Conservation (phyloP, 2,888 invertebrate genomes). For the Polyommatus icarus region DNA sequence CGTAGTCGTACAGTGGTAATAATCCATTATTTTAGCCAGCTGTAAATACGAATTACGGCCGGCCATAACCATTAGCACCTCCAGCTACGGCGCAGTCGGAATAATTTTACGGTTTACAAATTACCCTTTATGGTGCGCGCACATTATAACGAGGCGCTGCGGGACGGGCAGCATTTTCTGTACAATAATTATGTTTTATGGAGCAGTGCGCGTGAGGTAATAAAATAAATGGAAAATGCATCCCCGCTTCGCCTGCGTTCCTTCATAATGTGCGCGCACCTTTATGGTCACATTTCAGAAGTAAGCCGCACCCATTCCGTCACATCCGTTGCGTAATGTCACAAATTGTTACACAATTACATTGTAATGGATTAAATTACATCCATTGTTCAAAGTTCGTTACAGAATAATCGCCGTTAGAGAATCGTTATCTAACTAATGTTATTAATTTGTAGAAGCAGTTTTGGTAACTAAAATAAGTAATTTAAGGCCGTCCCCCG, state of each 20-base stretch:
- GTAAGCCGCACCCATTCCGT: neutral
- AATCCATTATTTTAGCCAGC: neutral
- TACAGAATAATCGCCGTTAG: neutral
- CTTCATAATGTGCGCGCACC: neutral
- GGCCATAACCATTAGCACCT: conserved; percentile 16
- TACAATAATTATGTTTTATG: neutral
- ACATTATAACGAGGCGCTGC: neutral
- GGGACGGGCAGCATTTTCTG: neutral
- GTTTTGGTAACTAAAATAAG: too few relatives aligned
- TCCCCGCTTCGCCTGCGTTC: too few relatives aligned
- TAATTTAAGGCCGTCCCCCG: too few relatives aligned
- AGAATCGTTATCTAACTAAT: neutral
- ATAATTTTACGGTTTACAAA: conserved; percentile 12
- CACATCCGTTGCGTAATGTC: neutral
- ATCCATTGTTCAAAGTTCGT: neutral
- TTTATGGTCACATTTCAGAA: neutral
- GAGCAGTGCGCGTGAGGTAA: neutral
- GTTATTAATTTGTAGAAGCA: too few relatives aligned
- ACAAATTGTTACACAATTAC: conserved; percentile 1
- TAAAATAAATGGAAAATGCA: neutral
- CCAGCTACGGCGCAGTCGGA: neutral
- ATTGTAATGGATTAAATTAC: conserved; percentile 5
- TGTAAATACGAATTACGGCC: neutral
- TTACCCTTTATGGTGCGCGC: neutral
- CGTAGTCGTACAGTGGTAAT: neutral